phyloP scores from a whole-genome alignment of 2,888 invertebrate genomes.

The Tipula unca region DNA sequence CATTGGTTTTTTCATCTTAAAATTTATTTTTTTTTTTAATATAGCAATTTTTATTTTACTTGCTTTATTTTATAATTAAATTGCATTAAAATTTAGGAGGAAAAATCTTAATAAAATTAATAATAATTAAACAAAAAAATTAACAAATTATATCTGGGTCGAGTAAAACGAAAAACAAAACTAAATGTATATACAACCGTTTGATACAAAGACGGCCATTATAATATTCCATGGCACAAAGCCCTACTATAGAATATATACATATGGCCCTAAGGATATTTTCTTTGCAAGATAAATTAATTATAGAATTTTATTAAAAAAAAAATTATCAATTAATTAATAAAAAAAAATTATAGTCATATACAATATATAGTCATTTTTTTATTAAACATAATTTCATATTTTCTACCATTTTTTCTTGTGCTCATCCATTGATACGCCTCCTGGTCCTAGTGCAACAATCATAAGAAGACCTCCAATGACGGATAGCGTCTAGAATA shows the following conservation, averaged over 20 bases:
- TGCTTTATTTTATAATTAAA: not conserved
- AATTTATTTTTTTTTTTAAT: not conserved
- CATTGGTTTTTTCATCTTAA: not conserved
- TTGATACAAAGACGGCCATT: not conserved
- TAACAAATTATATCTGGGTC: not conserved
- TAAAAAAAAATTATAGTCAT: not conserved
- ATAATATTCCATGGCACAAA: not conserved
- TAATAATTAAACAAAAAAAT: not conserved
- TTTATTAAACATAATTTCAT: not conserved
- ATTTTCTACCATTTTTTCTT: constrained; percentile 76
- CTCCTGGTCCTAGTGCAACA: constrained; percentile 95
- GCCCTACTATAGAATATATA: not conserved
- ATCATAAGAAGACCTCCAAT: constrained; percentile 98
- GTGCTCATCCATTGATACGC: constrained; percentile 99
- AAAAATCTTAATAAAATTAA: not conserved
- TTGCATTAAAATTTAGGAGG: not conserved
- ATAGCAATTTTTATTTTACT: not conserved
- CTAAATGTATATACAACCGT: not conserved
- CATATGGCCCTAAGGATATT: not conserved
- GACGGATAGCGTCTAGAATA: constrained; percentile 91
- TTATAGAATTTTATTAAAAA: not conserved
- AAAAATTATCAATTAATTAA: not conserved
- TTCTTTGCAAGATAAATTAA: not conserved
- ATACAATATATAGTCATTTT: constrained; percentile 1
- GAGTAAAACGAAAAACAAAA: not conserved